Evolutionary conservation across 2,888 invertebrate genomes (phyloP).

Genomic region (Thecocarcelia acutangulata): DNA sequence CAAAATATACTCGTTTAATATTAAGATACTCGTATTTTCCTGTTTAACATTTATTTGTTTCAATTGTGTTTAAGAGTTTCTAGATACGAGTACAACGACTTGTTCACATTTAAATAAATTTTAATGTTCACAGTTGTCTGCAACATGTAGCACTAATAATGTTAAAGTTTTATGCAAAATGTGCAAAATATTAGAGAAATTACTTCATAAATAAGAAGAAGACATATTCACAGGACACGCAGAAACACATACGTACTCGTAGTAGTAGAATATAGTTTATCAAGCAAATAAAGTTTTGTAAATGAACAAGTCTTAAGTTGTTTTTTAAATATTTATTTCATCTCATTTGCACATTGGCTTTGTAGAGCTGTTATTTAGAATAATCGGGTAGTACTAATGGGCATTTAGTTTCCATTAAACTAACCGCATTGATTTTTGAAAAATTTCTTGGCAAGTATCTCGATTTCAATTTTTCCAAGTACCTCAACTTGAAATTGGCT

Average conservation of each 20-base stretch:
- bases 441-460: too few relatives aligned
- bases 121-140: slow-evolving; percentile 43
- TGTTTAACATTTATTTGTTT: not conserved
- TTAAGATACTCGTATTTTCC: not conserved
- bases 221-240: slow-evolving; percentile 28
- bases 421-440: too few relatives aligned
- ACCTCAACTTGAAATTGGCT: too few relatives aligned
- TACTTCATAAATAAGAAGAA: slow-evolving; percentile 43
- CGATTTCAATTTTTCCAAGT: too few relatives aligned
- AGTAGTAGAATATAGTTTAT: not conserved
- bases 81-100: not conserved
- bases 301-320: too few relatives aligned
- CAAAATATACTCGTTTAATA: too few relatives aligned
- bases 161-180: slow-evolving; percentile 62
- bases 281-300: too few relatives aligned
- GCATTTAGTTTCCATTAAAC: too few relatives aligned
- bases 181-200: slow-evolving; percentile 55
- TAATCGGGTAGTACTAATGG: too few relatives aligned
- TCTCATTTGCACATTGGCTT: not conserved
- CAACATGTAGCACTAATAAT: slow-evolving; percentile 37
- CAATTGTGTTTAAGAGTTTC: not conserved
- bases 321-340: not conserved
- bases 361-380: too few relatives aligned
- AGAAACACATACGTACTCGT: not conserved
- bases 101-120: slow-evolving; percentile 52